Evolutionary conservation across 1,140 invertebrate species (phyloP).

Genomic region (Cryptotermes secundus): DNA sequence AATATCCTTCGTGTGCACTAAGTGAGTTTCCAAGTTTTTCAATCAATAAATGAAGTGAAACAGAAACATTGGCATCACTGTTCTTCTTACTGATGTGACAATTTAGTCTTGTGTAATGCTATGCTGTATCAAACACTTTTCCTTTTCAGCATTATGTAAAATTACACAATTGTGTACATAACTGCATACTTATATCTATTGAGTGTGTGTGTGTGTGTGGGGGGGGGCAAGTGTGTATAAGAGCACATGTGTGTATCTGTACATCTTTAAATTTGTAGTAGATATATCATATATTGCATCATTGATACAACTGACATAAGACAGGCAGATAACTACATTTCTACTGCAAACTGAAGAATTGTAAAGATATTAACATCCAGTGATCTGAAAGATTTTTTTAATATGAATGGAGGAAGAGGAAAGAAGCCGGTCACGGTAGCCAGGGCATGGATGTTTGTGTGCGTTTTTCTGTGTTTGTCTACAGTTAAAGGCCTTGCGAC

Average conservation of each 20-base stretch:
- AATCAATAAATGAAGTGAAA: neutral
- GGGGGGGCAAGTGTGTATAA: too few species aligned
- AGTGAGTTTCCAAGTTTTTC: neutral
- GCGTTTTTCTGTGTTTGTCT: too few species aligned
- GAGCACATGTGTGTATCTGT: too few species aligned
- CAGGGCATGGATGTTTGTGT: too few species aligned
- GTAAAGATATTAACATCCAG: neutral
- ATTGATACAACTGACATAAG: neutral
- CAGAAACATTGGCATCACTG: neutral
- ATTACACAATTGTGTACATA: neutral
- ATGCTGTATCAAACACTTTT: neutral
- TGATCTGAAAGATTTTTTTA: neutral
- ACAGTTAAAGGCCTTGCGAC: too few species aligned
- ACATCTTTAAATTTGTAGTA: neutral
- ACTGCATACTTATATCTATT: neutral
- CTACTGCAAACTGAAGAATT: neutral
- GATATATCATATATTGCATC: neutral
- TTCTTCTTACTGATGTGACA: neutral
- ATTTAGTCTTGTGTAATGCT: neutral
- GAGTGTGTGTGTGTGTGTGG: too few species aligned
- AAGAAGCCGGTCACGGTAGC: too few species aligned
- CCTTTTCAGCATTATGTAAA: neutral
- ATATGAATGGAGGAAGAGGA: too few species aligned
- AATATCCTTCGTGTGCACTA: neutral
- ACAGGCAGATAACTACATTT: neutral